These are phyloP conservation scores for Gopherus flavomarginatus DNA, from an alignment of 2,113 vertebrate genomes.

Conservation along the genomic window DNA sequence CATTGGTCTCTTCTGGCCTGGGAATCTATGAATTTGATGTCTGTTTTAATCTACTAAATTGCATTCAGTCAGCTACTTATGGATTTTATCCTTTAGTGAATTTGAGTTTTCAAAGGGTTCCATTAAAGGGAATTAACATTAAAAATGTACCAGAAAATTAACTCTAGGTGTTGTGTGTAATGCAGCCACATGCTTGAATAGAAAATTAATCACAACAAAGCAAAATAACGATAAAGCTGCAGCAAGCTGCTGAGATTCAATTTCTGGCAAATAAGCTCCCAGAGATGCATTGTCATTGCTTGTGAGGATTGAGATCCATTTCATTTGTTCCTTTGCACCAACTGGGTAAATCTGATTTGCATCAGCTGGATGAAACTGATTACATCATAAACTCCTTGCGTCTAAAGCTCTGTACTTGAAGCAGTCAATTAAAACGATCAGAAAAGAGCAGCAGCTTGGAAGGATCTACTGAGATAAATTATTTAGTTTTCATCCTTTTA, in stretches of 20 bases:
- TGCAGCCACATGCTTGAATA: background rate
- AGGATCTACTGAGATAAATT: background rate
- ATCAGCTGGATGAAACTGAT: background rate
- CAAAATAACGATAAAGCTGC: background rate
- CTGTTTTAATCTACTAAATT: background rate
- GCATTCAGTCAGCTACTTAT: background rate
- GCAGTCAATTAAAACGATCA: background rate
- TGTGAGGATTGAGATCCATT: background rate
- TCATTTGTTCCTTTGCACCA: background rate
- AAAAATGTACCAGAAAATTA: background rate
- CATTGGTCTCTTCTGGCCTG: background rate
- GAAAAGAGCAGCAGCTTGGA: background rate
- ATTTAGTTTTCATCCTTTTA: background rate
- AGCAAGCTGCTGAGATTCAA: background rate
- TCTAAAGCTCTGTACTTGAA: background rate
- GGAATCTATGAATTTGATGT: background rate
- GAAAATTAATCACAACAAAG: background rate
- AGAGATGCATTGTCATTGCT: background rate
- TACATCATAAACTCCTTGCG: background rate
- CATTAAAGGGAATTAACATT: conserved; percentile 31
- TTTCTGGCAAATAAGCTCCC: conserved; percentile 13
- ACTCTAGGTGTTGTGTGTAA: background rate
- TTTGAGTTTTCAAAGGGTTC: background rate
- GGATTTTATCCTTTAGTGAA: background rate
- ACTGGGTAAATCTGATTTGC: conserved; percentile 14